A percentile compares a stretch with the other conserved stretches of the same genome.
Conservation (phyloP, 2,797 vertebrate genomes). For the Chelon labrosus region DNA sequence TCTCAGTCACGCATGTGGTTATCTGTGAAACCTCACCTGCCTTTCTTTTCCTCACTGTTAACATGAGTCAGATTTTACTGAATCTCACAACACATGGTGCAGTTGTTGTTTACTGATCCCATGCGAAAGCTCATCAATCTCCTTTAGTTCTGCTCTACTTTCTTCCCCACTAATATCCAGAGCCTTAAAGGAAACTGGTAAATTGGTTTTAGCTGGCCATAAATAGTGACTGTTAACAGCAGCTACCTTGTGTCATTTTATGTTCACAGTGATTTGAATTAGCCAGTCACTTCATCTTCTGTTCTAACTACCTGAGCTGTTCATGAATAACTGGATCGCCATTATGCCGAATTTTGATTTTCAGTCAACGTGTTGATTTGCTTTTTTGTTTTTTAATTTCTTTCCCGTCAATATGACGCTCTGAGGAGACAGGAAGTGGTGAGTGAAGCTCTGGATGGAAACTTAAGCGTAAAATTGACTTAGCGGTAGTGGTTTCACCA, state of each 20-base stretch:
- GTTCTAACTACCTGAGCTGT: too few species aligned
- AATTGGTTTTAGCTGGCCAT: slow-evolving; percentile 36
- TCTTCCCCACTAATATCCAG: slow-evolving; percentile 1
- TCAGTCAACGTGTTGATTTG: background rate
- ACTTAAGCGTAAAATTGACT: slow-evolving; percentile 7
- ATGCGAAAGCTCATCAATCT: background rate
- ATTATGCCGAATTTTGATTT: too few species aligned
- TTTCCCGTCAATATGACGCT: slow-evolving; percentile 2
- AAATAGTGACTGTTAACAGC: slow-evolving; percentile 17
- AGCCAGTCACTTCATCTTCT: too few species aligned
- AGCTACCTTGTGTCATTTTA: background rate
- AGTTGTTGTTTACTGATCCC: slow-evolving; percentile 10
- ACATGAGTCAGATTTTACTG: background rate
- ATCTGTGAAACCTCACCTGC: slow-evolving; percentile 15
- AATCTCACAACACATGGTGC: background rate
- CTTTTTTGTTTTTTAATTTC: background rate
- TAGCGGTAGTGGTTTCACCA: background rate
- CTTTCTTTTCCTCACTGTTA: background rate
- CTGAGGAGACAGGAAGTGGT: slow-evolving; percentile 15
- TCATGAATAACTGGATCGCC: too few species aligned
- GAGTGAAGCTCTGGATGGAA: slow-evolving; percentile 1
- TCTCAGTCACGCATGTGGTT: slow-evolving; percentile 2
- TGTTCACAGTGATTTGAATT: slow-evolving; percentile 1
- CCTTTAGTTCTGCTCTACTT: slow-evolving; percentile 3
- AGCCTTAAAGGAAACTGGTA: slow-evolving; percentile 22